Conservation (phyloP, 2,113 vertebrate genomes). For the Thunnus thynnus region DNA sequence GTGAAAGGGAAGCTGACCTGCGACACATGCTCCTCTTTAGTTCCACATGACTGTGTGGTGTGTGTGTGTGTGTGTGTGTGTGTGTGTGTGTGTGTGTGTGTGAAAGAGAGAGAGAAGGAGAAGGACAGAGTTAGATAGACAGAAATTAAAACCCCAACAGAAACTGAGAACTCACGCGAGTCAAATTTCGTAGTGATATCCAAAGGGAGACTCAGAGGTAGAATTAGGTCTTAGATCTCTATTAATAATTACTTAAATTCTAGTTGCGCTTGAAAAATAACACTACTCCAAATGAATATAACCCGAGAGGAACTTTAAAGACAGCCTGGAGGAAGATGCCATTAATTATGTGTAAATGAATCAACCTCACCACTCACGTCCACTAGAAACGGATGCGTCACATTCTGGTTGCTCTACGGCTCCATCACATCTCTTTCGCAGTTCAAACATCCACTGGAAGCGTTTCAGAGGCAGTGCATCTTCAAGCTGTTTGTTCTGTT, state of each 20-base stretch:
- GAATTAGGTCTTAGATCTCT: conserved; percentile 40
- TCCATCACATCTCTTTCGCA: not conserved
- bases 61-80: conserved; percentile 15
- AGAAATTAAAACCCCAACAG: conserved; percentile 31
- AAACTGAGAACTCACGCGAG: not conserved
- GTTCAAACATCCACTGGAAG: not conserved
- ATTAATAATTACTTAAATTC: conserved; percentile 55
- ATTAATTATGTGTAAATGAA: conserved; percentile 30
- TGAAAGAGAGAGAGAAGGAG: not conserved
- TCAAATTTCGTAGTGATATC: conserved; percentile 24
- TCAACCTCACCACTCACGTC: not conserved
- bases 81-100: not conserved
- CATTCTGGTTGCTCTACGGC: not conserved
- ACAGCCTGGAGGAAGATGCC: not conserved
- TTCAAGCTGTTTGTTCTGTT: not conserved
- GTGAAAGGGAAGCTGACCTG: conserved; percentile 71
- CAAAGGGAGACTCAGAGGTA: conserved; percentile 18
- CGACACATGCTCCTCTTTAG: conserved; percentile 77
- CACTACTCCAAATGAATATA: conserved; percentile 12
- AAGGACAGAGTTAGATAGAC: not conserved
- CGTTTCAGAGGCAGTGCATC: not conserved
- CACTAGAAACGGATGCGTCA: no score
- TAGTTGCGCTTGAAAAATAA: conserved; percentile 44
- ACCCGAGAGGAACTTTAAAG: conserved; percentile 44
- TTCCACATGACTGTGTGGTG: conserved; percentile 59